Percentiles rank a stretch among this genome's conserved stretches.
Evolutionary conservation across 2,888 invertebrate genomes (phyloP).

Genomic region (Galerucella nymphaeae): DNA sequence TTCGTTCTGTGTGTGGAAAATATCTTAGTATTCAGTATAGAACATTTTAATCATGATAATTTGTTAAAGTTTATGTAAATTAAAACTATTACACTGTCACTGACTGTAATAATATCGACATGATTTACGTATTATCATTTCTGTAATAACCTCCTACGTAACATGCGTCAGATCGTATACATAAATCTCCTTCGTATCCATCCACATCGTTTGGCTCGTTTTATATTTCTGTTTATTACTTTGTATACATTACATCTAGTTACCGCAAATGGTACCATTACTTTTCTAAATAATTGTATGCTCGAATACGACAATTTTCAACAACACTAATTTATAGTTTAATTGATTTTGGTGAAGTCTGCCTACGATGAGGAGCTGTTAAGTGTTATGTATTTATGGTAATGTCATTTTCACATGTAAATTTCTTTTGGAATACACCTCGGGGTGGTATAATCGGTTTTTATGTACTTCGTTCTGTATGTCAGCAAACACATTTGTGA

Average conservation of each 20-base stretch:
- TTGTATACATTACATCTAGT: neutral
- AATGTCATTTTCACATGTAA: conserved; percentile 5
- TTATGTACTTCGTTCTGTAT: neutral
- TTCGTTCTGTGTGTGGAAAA: too few species aligned
- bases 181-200: neutral
- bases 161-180: neutral
- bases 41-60: neutral
- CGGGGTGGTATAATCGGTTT: neutral
- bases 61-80: conserved; percentile 1
- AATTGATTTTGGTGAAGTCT: conserved; percentile 2
- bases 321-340: neutral
- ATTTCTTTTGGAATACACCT: neutral
- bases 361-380: neutral
- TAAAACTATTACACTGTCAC: conserved; percentile 6
- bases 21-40: neutral
- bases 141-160: conserved; percentile 3
- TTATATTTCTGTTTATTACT: conserved; percentile 5
- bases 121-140: neutral
- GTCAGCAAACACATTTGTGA: neutral
- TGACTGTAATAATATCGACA: neutral
- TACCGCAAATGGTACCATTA: neutral
- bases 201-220: neutral
- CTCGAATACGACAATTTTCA: neutral
- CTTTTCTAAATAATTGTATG: neutral
- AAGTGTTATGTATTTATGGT: neutral